Conservation (phyloP, 2,888 invertebrate species). For the Drosophila putrida region DNA sequence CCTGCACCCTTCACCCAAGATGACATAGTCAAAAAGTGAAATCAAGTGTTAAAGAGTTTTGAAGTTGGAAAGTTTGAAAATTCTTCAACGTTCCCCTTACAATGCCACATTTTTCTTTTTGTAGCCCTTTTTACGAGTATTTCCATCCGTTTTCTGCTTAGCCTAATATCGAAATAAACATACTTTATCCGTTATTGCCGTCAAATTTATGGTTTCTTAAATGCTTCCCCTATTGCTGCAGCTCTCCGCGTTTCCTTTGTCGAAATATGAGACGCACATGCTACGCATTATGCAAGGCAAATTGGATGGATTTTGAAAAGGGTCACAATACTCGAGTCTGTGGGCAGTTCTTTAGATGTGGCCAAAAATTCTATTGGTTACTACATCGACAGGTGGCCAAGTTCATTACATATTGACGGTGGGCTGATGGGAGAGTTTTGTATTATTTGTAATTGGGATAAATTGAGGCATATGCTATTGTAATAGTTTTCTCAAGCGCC, state of each 20-base stretch:
- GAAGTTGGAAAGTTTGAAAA: constrained; percentile 36
- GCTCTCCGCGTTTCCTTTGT: neutral
- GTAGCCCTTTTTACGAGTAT: constrained; percentile 67
- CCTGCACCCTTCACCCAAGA: neutral
- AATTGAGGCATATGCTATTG: constrained; percentile 30
- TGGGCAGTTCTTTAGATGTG: constrained; percentile 30
- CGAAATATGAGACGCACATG: constrained; percentile 67
- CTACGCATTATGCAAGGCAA: constrained; percentile 52
- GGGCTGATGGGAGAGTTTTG: neutral
- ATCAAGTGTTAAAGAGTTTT: constrained; percentile 80
- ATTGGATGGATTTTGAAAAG: constrained; percentile 68
- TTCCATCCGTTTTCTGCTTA: constrained; percentile 65
- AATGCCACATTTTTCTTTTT: constrained; percentile 16
- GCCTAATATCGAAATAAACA: constrained; percentile 80
- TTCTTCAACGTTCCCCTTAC: constrained; percentile 2
- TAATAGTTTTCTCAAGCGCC: constrained; percentile 8
- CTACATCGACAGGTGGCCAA: constrained; percentile 43
- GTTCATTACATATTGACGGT: constrained; percentile 23
- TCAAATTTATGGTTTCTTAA: constrained; percentile 79
- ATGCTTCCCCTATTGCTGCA: constrained; percentile 41
- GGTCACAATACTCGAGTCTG: constrained; percentile 31
- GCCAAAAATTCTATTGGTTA: constrained; percentile 31
- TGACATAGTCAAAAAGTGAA: constrained; percentile 64
- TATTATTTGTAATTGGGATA: neutral
- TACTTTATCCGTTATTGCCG: constrained; percentile 80